These are phyloP conservation scores for Acleris laterana DNA, from an alignment of 2,888 invertebrate species.

Conservation along the genomic window DNA sequence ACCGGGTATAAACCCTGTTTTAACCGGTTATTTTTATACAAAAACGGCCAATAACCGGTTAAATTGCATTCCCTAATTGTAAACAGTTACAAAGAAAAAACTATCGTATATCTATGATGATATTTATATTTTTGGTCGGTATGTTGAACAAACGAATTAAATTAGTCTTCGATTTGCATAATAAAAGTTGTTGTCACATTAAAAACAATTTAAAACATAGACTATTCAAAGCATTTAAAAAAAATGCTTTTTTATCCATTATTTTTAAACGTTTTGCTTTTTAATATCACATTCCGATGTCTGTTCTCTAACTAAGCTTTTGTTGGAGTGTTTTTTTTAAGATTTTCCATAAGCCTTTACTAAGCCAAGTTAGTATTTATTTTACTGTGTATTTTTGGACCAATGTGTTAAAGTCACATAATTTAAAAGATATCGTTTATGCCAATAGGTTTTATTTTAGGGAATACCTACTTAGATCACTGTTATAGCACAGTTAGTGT, in stretches of 20 bases:
- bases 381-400: slow-evolving; percentile 7
- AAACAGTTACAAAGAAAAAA: no score
- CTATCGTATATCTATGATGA: no score
- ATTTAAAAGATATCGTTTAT: slow-evolving; percentile 25
- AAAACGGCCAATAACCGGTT: no score
- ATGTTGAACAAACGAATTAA: no score
- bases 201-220: background rate
- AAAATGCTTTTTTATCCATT: slow-evolving; percentile 22
- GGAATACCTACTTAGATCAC: slow-evolving; percentile 25
- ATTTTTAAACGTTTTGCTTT: slow-evolving; percentile 7
- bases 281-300: slow-evolving; percentile 26
- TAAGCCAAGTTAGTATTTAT: slow-evolving; percentile 2
- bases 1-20: no score
- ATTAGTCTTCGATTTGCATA: background rate
- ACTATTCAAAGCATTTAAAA: slow-evolving; percentile 9
- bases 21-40: no score
- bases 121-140: no score
- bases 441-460: slow-evolving; percentile 36
- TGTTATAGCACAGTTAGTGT: slow-evolving; percentile 41
- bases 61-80: no score
- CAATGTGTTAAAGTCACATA: slow-evolving; percentile 12
- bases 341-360: slow-evolving; percentile 14
- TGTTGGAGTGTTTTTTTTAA: background rate
- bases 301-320: slow-evolving; percentile 16
- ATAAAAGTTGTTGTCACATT: slow-evolving; percentile 10